Evolutionary conservation across 1,140 invertebrate species (phyloP), one percentile per base, ranked within the genome.

Genomic region (Bradynema listronoti): DNA sequence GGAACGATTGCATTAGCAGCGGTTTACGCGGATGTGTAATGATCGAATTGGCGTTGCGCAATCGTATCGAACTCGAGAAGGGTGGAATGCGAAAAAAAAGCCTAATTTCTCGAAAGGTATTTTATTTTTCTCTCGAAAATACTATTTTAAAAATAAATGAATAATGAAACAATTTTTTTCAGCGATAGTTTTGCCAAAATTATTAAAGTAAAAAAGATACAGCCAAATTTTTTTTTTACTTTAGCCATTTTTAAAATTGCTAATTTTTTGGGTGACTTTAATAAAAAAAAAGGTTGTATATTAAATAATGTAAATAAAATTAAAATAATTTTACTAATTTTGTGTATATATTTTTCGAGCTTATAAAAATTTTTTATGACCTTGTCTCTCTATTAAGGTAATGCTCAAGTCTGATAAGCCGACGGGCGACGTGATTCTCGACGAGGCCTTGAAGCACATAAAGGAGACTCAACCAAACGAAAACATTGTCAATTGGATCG

Each of bases 1-100:
- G 95, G 95, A 99, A 99, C 83, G 95, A 99, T 81, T 98, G 92
- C 81, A 98, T 99, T 84, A 98, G 93, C 68, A 93, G 91, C 71
- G 95, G 95, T 19, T 83, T 99, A 47, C 84, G 95, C 75, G 94
- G 95, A 58, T 98, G 93, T 80, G 98, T 99, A 78, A 82, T 99
- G 58, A 93, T 97, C 66, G 95, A 99, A 82, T 83, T 99, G 57
- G 90, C 89, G 6, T 81, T 99, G 46, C 83, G 93, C 71, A 91
- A 91, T 24, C 85, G 93, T 64, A 86, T 99, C 55, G 93, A 96
- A 82, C 82, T 99, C 61, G 95, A 98, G 82, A 89, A 89, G 78
- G 88, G 89, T 77, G 92, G 93, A 36, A 91, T 97, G 88, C 83
- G 94, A 65, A 85, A 92, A 78, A 87, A 90, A 79, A 87, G 88